Percentiles rank a stretch among this genome's conserved stretches.
Evolutionary conservation across 1,140 invertebrate genomes (phyloP).

Genomic region (Pogonomyrmex californicus): DNA sequence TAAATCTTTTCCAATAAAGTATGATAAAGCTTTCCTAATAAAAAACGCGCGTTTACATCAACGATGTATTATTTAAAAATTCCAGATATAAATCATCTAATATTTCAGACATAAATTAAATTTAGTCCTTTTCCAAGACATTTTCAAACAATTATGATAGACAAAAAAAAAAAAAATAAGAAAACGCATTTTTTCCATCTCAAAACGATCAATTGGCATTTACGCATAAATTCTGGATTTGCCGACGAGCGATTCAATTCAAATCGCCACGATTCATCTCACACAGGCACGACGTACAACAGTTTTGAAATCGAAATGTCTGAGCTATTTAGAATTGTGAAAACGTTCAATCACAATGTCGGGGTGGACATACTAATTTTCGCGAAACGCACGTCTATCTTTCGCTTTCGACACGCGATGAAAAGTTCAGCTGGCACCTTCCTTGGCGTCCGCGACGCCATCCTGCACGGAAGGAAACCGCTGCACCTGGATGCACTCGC

Average conservation of each 20-base stretch:
- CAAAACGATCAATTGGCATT: neutral
- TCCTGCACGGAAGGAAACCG: neutral
- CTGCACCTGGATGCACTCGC: conserved; percentile 69
- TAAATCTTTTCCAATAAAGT: conserved; percentile 16
- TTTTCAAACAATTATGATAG: neutral
- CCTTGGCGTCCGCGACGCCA: neutral
- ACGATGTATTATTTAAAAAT: neutral
- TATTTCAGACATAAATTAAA: neutral
- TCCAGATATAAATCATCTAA: neutral
- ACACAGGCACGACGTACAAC: neutral
- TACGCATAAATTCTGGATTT: conserved; percentile 15
- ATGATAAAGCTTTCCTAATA: neutral
- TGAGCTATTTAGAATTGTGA: neutral
- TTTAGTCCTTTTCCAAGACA: neutral
- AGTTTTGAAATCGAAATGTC: neutral
- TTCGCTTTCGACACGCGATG: conserved; percentile 34
- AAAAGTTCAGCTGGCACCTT: conserved; percentile 43
- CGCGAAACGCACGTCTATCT: conserved; percentile 24
- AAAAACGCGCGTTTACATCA: neutral
- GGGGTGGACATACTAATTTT: conserved; percentile 39
- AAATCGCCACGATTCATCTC: neutral
- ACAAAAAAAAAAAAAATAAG: neutral
- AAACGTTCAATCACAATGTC: conserved; percentile 32
- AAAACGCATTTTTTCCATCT: neutral
- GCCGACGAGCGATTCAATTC: neutral